Conservation (phyloP, 2,113 vertebrate genomes). For the Camelus dromedarius region DNA sequence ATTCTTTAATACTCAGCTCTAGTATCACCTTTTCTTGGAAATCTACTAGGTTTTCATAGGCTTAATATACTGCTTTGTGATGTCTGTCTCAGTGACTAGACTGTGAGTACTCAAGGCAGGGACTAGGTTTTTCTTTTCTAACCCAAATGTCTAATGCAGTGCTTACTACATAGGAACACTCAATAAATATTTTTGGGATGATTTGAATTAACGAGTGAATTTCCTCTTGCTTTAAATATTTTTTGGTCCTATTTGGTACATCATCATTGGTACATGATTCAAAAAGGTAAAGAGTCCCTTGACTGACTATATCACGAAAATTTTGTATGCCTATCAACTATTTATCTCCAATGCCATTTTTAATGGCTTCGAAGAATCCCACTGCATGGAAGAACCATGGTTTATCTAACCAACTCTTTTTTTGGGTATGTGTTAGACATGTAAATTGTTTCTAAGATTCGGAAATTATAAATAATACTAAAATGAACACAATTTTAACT, state of each 20-base stretch:
- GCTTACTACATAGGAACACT: background rate
- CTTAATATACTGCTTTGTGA: background rate
- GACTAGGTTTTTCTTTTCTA: background rate
- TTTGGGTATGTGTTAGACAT: background rate
- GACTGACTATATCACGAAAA: background rate
- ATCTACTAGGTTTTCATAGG: background rate
- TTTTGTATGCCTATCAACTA: background rate
- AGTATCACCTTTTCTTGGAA: background rate
- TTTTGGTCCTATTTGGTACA: conserved; percentile 23
- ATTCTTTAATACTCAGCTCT: background rate
- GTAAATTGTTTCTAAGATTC: background rate
- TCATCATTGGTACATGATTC: background rate
- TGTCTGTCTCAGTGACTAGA: background rate
- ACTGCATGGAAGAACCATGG: background rate
- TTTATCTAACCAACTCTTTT: background rate
- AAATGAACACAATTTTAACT: background rate
- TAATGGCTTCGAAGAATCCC: background rate
- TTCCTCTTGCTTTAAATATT: conserved; percentile 32
- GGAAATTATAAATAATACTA: conserved; percentile 12
- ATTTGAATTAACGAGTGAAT: conserved; percentile 3
- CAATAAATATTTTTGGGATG: background rate
- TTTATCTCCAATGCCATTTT: background rate
- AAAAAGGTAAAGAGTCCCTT: background rate
- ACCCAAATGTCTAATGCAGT: background rate
- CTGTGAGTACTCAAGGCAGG: background rate